Percentiles rank a stretch among this genome's conserved stretches.
phyloP scores from a whole-genome alignment of 23 tunicate species.

The Halocynthia aurantium region DNA sequence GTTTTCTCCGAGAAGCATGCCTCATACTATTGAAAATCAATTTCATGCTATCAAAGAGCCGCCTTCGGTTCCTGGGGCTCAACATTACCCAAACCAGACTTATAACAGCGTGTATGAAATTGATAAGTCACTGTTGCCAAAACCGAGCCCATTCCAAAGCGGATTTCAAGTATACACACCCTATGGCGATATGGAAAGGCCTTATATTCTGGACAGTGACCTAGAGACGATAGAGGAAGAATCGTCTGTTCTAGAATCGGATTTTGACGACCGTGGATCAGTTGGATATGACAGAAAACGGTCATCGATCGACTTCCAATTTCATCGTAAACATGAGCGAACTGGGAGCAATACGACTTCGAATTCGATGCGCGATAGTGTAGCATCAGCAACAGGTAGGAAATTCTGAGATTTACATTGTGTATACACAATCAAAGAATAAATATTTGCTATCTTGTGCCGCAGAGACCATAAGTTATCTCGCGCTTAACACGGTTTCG shows the following conservation, averaged over 20 bases:
- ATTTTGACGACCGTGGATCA: slow-evolving; percentile 34
- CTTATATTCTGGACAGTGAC: slow-evolving; percentile 82
- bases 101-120: neutral
- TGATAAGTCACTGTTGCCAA: neutral
- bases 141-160: neutral
- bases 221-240: slow-evolving; percentile 89
- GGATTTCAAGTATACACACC: slow-evolving; percentile 4
- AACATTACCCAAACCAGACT: neutral
- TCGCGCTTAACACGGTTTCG: too few species aligned
- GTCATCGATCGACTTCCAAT: neutral
- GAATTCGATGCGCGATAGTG: neutral
- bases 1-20: neutral
- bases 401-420: too few species aligned
- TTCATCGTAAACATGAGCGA: neutral
- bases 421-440: too few species aligned
- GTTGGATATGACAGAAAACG: slow-evolving; percentile 11
- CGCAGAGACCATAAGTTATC: too few species aligned
- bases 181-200: slow-evolving; percentile 1
- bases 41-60: neutral
- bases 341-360: neutral
- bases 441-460: too few species aligned
- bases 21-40: neutral
- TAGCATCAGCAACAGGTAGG: neutral
- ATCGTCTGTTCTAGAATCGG: slow-evolving; percentile 85
- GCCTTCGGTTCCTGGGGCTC: neutral